phyloP scores from a whole-genome alignment of 53 echinoderm and acorn worm species.

The Hippasteria phrygiana region DNA sequence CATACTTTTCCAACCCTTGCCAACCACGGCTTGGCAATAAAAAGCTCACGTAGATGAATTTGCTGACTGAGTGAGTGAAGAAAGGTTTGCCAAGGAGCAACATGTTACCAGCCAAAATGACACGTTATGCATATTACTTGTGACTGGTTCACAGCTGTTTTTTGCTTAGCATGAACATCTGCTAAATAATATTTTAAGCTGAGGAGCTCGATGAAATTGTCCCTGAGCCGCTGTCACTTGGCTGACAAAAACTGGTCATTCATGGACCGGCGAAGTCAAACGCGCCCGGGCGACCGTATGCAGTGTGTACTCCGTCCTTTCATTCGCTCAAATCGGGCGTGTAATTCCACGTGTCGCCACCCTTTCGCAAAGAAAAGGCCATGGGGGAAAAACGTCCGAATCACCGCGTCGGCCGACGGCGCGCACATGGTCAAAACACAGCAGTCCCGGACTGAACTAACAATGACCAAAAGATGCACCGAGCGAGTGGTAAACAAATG shows the following conservation, averaged over 20 bases:
- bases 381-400: slow-evolving; percentile 2
- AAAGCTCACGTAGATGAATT: no score
- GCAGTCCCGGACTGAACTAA: neutral
- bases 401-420: neutral
- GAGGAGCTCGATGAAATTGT: neutral
- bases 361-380: neutral
- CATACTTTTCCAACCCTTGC: no score
- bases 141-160: no score
- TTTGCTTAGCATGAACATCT: no score
- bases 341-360: slow-evolving; percentile 29
- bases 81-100: no score
- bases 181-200: neutral
- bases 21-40: no score
- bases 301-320: slow-evolving; percentile 46
- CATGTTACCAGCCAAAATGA: no score
- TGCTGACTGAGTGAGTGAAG: no score
- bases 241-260: neutral
- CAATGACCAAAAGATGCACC: neutral
- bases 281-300: neutral
- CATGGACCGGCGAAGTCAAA: slow-evolving; percentile 24
- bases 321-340: slow-evolving; percentile 42
- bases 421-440: slow-evolving; percentile 6
- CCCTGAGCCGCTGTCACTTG: slow-evolving; percentile 15
- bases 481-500: slow-evolving; percentile 3
- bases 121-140: no score